Conservation (phyloP, 1,140 invertebrate genomes). For the Odontomachus brunneus region DNA sequence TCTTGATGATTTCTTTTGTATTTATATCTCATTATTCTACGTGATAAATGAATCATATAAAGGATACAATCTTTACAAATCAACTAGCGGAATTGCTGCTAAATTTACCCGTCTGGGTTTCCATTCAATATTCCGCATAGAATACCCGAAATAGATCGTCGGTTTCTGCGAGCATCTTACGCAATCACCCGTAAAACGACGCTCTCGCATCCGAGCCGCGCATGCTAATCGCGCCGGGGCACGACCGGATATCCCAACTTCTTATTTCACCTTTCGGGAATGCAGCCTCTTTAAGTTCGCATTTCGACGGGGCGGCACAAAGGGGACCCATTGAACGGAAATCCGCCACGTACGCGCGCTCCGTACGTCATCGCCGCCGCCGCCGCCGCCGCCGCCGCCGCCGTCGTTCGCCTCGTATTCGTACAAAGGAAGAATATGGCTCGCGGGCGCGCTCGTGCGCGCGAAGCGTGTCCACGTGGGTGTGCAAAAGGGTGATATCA, state of each 20-base stretch:
- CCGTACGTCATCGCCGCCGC: conserved; percentile 43
- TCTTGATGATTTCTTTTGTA: too few species aligned
- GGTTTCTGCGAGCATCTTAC: background rate
- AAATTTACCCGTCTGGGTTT: too few species aligned
- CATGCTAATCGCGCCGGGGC: conserved; percentile 17
- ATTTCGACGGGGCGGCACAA: conserved; percentile 47
- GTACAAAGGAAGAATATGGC: conserved; percentile 69
- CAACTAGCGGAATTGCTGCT: too few species aligned
- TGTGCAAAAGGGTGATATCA: conserved; percentile 82
- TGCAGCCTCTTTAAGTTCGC: conserved; percentile 47
- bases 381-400: conserved; percentile 28
- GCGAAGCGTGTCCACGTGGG: conserved; percentile 62
- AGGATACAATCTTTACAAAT: too few species aligned
- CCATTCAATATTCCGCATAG: background rate
- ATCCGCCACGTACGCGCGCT: conserved; percentile 42
- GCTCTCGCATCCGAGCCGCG: conserved; percentile 1
- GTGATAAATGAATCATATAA: too few species aligned
- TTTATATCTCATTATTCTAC: too few species aligned
- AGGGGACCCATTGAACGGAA: conserved; percentile 52
- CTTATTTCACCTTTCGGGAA: conserved; percentile 58
- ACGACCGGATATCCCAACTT: conserved; percentile 37
- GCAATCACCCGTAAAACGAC: conserved; percentile 8
- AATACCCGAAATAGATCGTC: background rate
- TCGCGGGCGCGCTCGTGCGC: conserved; percentile 59
- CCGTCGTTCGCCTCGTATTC: conserved; percentile 57